Conservation (phyloP, 2,113 vertebrate species). For the Ptychochromis oligacanthus region DNA sequence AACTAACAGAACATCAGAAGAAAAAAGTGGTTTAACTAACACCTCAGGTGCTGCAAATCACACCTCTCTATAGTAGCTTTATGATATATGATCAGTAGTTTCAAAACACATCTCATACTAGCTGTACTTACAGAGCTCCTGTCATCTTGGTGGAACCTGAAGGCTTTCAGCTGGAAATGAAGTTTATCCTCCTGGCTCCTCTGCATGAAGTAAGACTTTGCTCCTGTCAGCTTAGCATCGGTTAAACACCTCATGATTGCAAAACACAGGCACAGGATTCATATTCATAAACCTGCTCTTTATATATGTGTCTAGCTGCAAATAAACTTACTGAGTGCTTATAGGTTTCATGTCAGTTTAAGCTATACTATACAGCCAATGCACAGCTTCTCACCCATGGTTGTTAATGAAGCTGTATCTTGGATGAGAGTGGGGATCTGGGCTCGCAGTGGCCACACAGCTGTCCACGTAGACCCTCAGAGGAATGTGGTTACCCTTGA, state of each 20-base stretch:
- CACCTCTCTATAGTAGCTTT: background rate
- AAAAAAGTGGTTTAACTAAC: background rate
- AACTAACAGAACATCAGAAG: background rate
- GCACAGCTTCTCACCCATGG: conserved; percentile 60
- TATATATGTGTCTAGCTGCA: background rate
- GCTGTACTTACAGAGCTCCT: conserved; percentile 59
- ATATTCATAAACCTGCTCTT: background rate
- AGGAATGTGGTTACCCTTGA: conserved; percentile 57
- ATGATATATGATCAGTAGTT: background rate
- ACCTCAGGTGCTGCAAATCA: background rate
- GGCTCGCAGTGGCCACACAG: conserved; percentile 63
- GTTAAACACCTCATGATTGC: conserved; percentile 70
- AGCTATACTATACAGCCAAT: rapidly evolving
- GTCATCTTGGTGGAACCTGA: conserved; percentile 64
- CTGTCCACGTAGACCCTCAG: conserved; percentile 70
- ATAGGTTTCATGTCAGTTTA: background rate
- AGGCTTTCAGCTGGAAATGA: conserved; percentile 73
- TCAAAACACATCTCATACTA: background rate
- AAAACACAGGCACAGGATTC: background rate
- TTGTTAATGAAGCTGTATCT: conserved; percentile 64
- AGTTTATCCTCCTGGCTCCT: conserved; percentile 67
- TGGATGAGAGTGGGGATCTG: conserved; percentile 40
- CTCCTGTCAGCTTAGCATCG: conserved; percentile 66
- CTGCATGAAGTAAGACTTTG: conserved; percentile 72
- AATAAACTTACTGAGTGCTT: background rate